Percentiles rank a stretch among this genome's conserved stretches.
Conservation (phyloP, 2,113 vertebrate genomes). For the Rhinoderma darwinii region DNA sequence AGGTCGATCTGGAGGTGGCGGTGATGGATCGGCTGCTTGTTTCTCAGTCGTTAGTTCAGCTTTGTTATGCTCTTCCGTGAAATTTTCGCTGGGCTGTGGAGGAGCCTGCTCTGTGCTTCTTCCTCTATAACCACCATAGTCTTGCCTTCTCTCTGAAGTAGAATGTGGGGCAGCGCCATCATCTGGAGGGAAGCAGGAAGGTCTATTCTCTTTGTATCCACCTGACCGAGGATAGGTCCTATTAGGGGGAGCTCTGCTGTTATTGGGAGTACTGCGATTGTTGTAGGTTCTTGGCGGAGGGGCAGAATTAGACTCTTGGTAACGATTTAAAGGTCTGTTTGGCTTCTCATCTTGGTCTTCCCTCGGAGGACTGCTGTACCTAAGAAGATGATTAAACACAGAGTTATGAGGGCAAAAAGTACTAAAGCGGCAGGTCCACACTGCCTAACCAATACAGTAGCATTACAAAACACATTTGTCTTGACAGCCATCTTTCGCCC, state of each 20-base stretch:
- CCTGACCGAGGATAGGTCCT: slow-evolving; percentile 71
- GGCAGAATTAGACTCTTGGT: slow-evolving; percentile 69
- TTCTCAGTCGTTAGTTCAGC: slow-evolving; percentile 60
- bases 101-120: slow-evolving; percentile 68
- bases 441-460: too few relatives aligned
- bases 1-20: slow-evolving; percentile 76
- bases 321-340: slow-evolving; percentile 69
- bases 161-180: slow-evolving; percentile 63
- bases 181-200: slow-evolving; percentile 63
- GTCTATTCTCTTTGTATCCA: slow-evolving; percentile 75
- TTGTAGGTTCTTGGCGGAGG: slow-evolving; percentile 69
- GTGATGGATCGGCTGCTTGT: slow-evolving; percentile 58
- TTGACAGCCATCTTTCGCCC: too few relatives aligned
- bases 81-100: background rate
- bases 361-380: slow-evolving; percentile 77
- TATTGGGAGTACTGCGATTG: slow-evolving; percentile 69
- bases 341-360: slow-evolving; percentile 74
- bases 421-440: too few relatives aligned
- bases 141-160: slow-evolving; percentile 68
- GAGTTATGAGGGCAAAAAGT: background rate
- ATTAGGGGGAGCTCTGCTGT: slow-evolving; percentile 69
- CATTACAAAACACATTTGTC: too few relatives aligned
- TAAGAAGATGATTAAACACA: slow-evolving; percentile 48
- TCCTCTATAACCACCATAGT: slow-evolving; percentile 65
- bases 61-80: slow-evolving; percentile 66